Evolutionary conservation across 2,888 invertebrate genomes (phyloP).

Genomic region (Elmis aenea): DNA sequence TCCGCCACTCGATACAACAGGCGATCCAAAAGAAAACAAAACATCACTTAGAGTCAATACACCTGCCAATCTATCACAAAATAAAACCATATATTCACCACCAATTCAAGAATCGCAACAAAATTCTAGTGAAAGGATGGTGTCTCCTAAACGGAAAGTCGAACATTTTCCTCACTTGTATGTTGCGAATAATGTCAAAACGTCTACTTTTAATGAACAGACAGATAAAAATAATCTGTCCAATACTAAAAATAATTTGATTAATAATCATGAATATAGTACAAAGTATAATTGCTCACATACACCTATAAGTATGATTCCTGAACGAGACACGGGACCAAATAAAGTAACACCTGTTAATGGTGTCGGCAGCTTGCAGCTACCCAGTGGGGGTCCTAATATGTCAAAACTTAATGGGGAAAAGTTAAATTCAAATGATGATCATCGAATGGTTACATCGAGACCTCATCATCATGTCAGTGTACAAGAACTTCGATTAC

Average conservation of each 20-base stretch:
- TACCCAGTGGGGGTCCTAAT: conserved; percentile 29
- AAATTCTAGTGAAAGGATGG: conserved; percentile 38
- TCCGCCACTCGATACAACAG: conserved; percentile 28
- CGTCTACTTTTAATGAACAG: conserved; percentile 42
- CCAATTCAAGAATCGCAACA: conserved; percentile 17
- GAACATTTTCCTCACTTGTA: conserved; percentile 43
- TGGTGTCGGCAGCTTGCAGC: conserved; percentile 35
- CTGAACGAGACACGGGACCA: conserved; percentile 51
- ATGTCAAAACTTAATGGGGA: conserved; percentile 30
- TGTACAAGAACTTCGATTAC: conserved; percentile 57
- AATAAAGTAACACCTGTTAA: conserved; percentile 46
- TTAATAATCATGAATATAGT: conserved; percentile 32
- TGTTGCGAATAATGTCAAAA: conserved; percentile 44
- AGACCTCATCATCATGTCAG: conserved; percentile 59
- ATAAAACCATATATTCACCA: conserved; percentile 28
- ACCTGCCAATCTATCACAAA: conserved; percentile 33
- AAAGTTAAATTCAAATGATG: conserved; percentile 27
- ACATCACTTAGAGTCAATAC: conserved; percentile 37
- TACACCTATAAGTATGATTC: conserved; percentile 47
- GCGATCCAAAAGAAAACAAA: conserved; percentile 29
- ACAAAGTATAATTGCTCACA: conserved; percentile 34
- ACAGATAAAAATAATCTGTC: conserved; percentile 35
- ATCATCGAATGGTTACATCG: conserved; percentile 36
- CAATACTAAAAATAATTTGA: conserved; percentile 32
- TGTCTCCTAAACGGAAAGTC: conserved; percentile 43